These are phyloP conservation scores for Stigmatopora argus DNA, from an alignment of 2,113 vertebrate genomes.

Conservation along the genomic window DNA sequence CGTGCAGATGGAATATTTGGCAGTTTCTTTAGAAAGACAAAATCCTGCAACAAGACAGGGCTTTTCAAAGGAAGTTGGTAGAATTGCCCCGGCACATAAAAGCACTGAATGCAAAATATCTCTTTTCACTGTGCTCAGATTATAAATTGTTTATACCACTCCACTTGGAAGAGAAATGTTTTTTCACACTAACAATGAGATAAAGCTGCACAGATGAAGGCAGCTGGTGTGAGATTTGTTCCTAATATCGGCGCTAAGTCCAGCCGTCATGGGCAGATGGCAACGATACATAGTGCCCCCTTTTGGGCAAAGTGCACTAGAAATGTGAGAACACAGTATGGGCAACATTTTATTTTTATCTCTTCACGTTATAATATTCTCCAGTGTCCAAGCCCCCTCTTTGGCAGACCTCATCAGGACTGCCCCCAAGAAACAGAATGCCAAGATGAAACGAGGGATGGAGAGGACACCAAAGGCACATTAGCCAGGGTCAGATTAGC, in stretches of 20 bases:
- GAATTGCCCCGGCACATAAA: conserved; percentile 42
- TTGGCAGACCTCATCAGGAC: conserved; percentile 26
- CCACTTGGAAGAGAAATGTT: conserved; percentile 49
- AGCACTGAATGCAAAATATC: conserved; percentile 25
- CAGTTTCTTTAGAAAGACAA: conserved; percentile 19
- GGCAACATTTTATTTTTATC: conserved; percentile 18
- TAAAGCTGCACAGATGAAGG: conserved; percentile 44
- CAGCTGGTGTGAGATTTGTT: conserved; percentile 43
- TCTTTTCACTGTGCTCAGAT: conserved; percentile 41
- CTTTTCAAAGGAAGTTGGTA: conserved; percentile 38
- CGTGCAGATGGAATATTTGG: conserved; percentile 28
- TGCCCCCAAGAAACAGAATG: conserved; percentile 26
- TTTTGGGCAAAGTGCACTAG: conserved; percentile 23
- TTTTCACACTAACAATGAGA: conserved; percentile 42
- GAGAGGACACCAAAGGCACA: conserved; percentile 46
- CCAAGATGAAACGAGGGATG: conserved; percentile 47
- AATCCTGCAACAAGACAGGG: background rate
- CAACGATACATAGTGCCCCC: conserved; percentile 13
- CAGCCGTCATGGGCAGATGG: conserved; percentile 38
- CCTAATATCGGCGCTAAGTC: conserved; percentile 26
- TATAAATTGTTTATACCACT: conserved; percentile 43
- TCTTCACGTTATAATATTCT: conserved; percentile 18
- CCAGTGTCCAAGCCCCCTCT: conserved; percentile 1
- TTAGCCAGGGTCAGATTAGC: conserved; percentile 42
- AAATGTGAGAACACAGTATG: background rate